Base-by-base conservation (phyloP, 2,797 vertebrate genomes). In the Cynopterus sphinx region DNA sequence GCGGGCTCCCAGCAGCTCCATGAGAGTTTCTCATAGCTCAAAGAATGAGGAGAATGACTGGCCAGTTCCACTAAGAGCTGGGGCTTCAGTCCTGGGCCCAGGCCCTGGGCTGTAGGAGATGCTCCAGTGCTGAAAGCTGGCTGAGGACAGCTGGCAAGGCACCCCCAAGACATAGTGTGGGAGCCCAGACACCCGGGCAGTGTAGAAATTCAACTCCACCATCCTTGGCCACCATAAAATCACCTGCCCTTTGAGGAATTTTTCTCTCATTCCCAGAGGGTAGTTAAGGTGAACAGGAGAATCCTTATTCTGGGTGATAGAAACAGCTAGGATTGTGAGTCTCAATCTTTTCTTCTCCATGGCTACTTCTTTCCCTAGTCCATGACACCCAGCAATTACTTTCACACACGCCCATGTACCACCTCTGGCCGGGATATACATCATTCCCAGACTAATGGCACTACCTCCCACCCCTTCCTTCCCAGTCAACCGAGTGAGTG, bases 21-120 rank as follows among this genome's bases (percentile, higher is more conserved):
- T 1, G 1, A 3, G 9, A 0, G 0, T 21, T 24, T 24, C 13
- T 13, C 57, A 11, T 33, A 39, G 33, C 26, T 53, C 16, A 26
- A 77, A 49, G 57, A 74, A 36, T 13, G 10, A 68, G 26, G 41
- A 92, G 41, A 59, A 4, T 31, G 4, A n/a, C 22, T 6, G 49
- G 33, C 31, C 28, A 12, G 33, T 9, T 16, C 22, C 15, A 31
- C 5, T 7, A 53, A 59, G 24, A 70, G 43, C 22, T 39, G 10
- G 36, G 10, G 51, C 46, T 63, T 16, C 8, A 26, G 28, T 5
- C 61, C 31, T 1, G 33, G 39, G 15, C 16, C 4, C 19, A 6
- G 12, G 13, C 36, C 0, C 1, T 46, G 36, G 22, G 2, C 24
- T 13, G 8, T 17, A n/a, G 21, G 83, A 68, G 63, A n/a, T 17